A percentile compares a stretch with the other conserved stretches of the same genome.
phyloP scores from a whole-genome alignment of 2,888 invertebrate genomes.

The Agrochola macilenta region DNA sequence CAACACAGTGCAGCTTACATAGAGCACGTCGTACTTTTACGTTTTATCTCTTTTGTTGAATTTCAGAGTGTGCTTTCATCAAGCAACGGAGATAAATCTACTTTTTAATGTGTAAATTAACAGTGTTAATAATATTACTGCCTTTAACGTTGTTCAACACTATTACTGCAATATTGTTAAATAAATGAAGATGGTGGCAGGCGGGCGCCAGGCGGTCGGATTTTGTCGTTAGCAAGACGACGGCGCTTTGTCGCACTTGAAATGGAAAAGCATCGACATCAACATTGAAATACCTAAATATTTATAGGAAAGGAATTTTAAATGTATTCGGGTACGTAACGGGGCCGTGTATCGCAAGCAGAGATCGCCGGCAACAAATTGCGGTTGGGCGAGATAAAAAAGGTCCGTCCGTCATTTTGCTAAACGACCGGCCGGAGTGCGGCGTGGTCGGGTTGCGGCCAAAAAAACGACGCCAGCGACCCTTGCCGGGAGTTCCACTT shows the following conservation, averaged over 20 bases:
- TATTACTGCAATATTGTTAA: slow-evolving; percentile 27
- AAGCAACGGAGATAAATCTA: slow-evolving; percentile 27
- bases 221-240: slow-evolving; percentile 47
- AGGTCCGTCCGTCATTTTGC: slow-evolving; percentile 89
- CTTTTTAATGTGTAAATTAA: slow-evolving; percentile 43
- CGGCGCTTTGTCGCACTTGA: slow-evolving; percentile 55
- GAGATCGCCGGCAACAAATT: slow-evolving; percentile 88
- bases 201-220: not conserved
- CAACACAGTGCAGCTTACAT: slow-evolving; percentile 27
- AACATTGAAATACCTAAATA: slow-evolving; percentile 78
- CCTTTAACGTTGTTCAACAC: slow-evolving; percentile 17
- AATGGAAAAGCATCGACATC: slow-evolving; percentile 74
- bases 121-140: slow-evolving; percentile 34
- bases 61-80: slow-evolving; percentile 42
- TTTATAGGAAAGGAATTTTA: slow-evolving; percentile 84
- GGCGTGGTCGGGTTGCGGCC: slow-evolving; percentile 76
- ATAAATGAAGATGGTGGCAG: slow-evolving; percentile 26
- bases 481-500: slow-evolving; percentile 70
- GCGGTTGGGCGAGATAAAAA: slow-evolving; percentile 89
- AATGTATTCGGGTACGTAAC: slow-evolving; percentile 79
- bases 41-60: slow-evolving; percentile 54
- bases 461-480: slow-evolving; percentile 79
- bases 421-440: slow-evolving; percentile 84
- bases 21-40: slow-evolving; percentile 34
- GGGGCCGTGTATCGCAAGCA: slow-evolving; percentile 83